Percentiles rank a stretch among this genome's conserved stretches.
phyloP scores from a whole-genome alignment of 1,140 invertebrate species.

The Littorina saxatilis region DNA sequence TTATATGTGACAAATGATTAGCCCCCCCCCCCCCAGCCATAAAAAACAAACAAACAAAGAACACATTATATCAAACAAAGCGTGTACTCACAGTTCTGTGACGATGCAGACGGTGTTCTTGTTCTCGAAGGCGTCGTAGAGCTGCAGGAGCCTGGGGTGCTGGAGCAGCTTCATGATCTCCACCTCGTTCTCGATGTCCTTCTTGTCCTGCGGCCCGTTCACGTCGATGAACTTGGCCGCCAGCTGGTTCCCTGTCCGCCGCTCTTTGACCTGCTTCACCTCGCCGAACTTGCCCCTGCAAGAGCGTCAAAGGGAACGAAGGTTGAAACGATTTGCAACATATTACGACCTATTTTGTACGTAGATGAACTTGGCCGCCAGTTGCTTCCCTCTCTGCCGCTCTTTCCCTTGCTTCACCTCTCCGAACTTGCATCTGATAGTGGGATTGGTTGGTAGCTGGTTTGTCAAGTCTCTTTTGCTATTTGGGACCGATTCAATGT shows the following conservation, averaged over 20 bases:
- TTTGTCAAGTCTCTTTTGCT: no score
- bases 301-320: slow-evolving; percentile 29
- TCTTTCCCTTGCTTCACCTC: not conserved
- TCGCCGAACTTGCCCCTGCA: slow-evolving; percentile 98
- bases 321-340: not conserved
- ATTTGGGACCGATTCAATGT: no score
- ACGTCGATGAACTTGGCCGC: slow-evolving; percentile 96
- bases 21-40: not conserved
- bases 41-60: not conserved
- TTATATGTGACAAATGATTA: not conserved
- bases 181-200: slow-evolving; percentile 95
- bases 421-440: no score
- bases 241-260: slow-evolving; percentile 85
- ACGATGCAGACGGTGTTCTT: slow-evolving; percentile 95
- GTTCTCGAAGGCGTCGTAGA: slow-evolving; percentile 96
- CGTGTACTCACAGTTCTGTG: slow-evolving; percentile 92
- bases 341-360: no score
- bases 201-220: slow-evolving; percentile 86
- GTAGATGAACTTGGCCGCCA: not conserved
- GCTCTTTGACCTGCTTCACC: slow-evolving; percentile 94
- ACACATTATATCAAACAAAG: not conserved
- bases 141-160: slow-evolving; percentile 94
- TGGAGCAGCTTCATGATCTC: slow-evolving; percentile 96
- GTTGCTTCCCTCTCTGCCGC: not conserved
- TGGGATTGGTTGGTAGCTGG: no score